Evolutionary conservation across 2,888 invertebrate species (phyloP).

Genomic region (Choristoneura rosaceana): DNA sequence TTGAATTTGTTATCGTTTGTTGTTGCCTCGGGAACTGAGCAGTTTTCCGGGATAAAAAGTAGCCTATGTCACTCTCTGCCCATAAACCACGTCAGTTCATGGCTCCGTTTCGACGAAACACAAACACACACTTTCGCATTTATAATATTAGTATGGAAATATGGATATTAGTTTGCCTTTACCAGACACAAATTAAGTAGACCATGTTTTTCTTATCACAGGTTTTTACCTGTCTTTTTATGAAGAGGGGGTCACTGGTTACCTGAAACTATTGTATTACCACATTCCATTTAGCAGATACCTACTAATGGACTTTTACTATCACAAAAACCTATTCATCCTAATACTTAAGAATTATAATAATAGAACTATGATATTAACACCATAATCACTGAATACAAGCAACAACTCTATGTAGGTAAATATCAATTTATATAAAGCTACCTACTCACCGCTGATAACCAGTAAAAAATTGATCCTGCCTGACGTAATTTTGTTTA

Average conservation of each 20-base stretch:
- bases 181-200: too few relatives aligned
- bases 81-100: too few relatives aligned
- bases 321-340: slow-evolving; percentile 2
- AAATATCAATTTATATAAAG: neutral
- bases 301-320: slow-evolving; percentile 20
- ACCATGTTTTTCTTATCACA: too few relatives aligned
- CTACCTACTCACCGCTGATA: neutral
- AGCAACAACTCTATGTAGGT: neutral
- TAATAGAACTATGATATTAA: neutral
- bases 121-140: too few relatives aligned
- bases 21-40: too few relatives aligned
- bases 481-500: neutral
- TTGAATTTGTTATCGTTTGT: too few relatives aligned
- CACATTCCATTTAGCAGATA: slow-evolving; percentile 13
- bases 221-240: too few relatives aligned
- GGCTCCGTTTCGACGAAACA: too few relatives aligned
- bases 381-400: neutral
- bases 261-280: slow-evolving; percentile 1
- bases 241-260: neutral
- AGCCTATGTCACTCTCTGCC: too few relatives aligned
- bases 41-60: too few relatives aligned
- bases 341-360: neutral
- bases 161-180: too few relatives aligned
- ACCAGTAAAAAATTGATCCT: neutral
- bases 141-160: too few relatives aligned